A percentile compares a stretch with the other conserved stretches of the same genome.
Evolutionary conservation across 2,113 vertebrate genomes (phyloP).

Genomic region (Melanocharis versteri): DNA sequence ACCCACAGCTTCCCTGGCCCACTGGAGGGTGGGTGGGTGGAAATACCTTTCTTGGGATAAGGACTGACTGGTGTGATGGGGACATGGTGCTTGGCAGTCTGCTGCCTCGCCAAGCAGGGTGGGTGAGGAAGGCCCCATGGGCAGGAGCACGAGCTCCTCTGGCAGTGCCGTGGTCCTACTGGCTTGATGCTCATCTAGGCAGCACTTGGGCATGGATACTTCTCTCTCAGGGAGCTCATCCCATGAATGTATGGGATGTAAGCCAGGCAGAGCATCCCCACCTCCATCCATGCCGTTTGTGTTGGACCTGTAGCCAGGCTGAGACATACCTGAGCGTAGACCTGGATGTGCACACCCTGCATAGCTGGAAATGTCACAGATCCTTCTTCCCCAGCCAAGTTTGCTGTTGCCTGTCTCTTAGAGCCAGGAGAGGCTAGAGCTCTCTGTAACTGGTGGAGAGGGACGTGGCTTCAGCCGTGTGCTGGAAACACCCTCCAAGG

Average conservation of each 20-base stretch:
- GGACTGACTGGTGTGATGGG: neutral
- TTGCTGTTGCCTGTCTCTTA: neutral
- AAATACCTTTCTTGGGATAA: conserved; percentile 10
- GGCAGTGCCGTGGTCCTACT: fast-evolving
- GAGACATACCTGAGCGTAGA: neutral
- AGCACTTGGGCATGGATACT: neutral
- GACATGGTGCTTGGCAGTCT: neutral
- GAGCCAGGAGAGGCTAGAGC: neutral
- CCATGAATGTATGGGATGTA: fast-evolving
- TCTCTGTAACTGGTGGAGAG: neutral
- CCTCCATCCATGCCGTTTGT: fast-evolving
- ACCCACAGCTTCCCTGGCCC: neutral
- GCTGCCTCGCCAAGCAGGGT: fast-evolving
- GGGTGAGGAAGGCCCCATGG: neutral
- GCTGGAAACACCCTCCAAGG: neutral
- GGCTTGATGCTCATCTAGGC: neutral
- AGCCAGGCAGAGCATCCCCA: neutral
- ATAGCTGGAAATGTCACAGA: neutral
- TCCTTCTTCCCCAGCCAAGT: neutral
- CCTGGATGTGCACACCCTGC: neutral
- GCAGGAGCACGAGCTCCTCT: neutral
- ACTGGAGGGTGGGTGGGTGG: neutral
- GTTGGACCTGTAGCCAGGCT: neutral
- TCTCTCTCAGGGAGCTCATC: neutral
- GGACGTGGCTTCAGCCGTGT: neutral